Evolutionary conservation across 2,888 invertebrate genomes (phyloP), one percentile per base, ranked within the genome.

Genomic region (Aromia moschata): DNA sequence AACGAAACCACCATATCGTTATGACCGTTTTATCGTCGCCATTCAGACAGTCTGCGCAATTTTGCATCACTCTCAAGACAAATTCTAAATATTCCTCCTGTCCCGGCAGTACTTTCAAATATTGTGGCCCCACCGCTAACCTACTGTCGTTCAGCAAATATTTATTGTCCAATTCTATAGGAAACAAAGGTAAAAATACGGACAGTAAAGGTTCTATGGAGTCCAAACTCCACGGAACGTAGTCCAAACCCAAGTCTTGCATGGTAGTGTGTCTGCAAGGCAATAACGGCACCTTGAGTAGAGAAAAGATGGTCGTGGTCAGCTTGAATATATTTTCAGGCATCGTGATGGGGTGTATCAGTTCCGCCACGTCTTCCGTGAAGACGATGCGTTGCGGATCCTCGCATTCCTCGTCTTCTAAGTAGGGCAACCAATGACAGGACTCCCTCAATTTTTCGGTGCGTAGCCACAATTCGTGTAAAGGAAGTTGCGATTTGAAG

Each of bases 391-490:
- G 84, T 79, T 90, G 87, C 60, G 89, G 84, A 83, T 88, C 87
- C 70, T 84, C 83, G 73, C 85, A 82, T 33, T 65, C 80, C n/a
- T 68, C 82, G n/a, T 81, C 74, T 38, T 59, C 59, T 5, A 43
- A 25, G 25, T 79, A 82, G 1, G 89, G 87, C 31, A 89, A 82
- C 85, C 90, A 92, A 79, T 89, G 89, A 70, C 85, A 87, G 12
- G 86, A 85, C 71, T 88, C 89, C n/a, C 92, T 84, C 53, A 90
- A 80, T 9, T 87, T 87, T 80, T 92, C 92, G 58, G 89, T 86
- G 60, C 92, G 85, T 67, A 88, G 81, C 93, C 92, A 93, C 64
- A 92, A 83, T 67, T 88, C 87, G 74, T 87, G 85, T 73, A 89
- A 81, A 17, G 92, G 92, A 74, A 93, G 80, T 46, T 89, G 87